These are phyloP conservation scores for Drosophila navojoa DNA, from an alignment of 1,140 invertebrate species.

Conservation along the genomic window DNA sequence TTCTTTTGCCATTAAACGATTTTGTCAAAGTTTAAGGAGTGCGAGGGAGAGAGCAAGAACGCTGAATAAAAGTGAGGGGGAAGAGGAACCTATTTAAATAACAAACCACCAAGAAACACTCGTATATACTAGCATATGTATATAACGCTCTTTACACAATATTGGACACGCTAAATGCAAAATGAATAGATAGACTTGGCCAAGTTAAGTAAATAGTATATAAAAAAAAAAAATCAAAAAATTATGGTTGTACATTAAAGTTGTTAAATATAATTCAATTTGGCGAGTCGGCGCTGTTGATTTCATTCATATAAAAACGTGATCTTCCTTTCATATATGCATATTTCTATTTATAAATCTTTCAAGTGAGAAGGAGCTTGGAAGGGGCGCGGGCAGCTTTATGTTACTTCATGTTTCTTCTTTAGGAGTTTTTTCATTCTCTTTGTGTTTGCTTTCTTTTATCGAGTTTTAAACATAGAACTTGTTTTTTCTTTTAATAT, in stretches of 20 bases:
- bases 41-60: not conserved
- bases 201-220: constrained; percentile 14
- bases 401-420: constrained; percentile 28
- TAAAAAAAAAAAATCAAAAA: constrained; percentile 1
- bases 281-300: constrained; percentile 4
- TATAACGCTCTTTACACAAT: not conserved
- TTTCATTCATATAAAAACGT: constrained; percentile 41
- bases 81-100: constrained; percentile 3
- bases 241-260: constrained; percentile 20
- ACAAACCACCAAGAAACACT: constrained; percentile 1
- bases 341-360: constrained; percentile 20
- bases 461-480: constrained; percentile 39
- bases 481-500: constrained; percentile 48
- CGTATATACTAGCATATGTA: not conserved
- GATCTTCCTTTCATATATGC: constrained; percentile 16
- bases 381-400: constrained; percentile 50
- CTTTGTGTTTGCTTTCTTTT: constrained; percentile 31
- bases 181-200: constrained; percentile 3
- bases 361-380: not conserved
- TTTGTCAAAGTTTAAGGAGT: not conserved
- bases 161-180: constrained; percentile 3
- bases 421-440: not conserved
- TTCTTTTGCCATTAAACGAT: constrained; percentile 5
- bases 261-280: constrained; percentile 13
- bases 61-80: not conserved